These are phyloP conservation scores for Enteromius trimaculatus DNA, from an alignment of 2,797 vertebrate genomes.

Conservation along the genomic window DNA sequence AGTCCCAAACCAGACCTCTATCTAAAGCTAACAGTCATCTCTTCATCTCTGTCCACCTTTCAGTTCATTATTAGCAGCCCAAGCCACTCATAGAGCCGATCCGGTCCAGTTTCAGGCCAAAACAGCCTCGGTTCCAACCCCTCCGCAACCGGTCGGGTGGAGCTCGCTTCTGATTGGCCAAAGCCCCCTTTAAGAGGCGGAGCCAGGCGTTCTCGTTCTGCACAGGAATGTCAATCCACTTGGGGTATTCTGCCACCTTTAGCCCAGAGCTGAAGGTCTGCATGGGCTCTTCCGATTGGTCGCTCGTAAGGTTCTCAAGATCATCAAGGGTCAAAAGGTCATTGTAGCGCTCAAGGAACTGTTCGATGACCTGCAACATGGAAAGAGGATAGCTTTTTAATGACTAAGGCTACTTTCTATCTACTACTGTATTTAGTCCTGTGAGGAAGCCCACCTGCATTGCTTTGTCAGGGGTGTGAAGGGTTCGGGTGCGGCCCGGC, in stretches of 20 bases:
- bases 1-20: constrained; percentile 33
- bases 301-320: constrained; percentile 78
- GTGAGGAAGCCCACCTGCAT: constrained; percentile 71
- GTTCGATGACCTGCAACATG: constrained; percentile 75
- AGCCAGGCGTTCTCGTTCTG: constrained; percentile 78
- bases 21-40: constrained; percentile 60
- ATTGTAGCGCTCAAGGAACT: constrained; percentile 81
- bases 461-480: constrained; percentile 75
- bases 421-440: neutral
- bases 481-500: constrained; percentile 74
- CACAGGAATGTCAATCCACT: constrained; percentile 73
- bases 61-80: constrained; percentile 79
- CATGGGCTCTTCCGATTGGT: constrained; percentile 74
- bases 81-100: constrained; percentile 88
- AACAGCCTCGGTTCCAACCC: constrained; percentile 84
- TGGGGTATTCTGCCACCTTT: constrained; percentile 74
- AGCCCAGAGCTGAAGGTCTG: constrained; percentile 68
- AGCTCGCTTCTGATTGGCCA: constrained; percentile 80
- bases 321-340: constrained; percentile 82
- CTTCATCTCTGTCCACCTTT: constrained; percentile 32
- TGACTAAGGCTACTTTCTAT: neutral
- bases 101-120: constrained; percentile 87
- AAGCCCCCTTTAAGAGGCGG: constrained; percentile 79
- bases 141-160: constrained; percentile 80
- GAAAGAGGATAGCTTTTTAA: neutral